Evolutionary conservation across 2,113 vertebrate species (phyloP).

Genomic region (Lipotes vexillifer): DNA sequence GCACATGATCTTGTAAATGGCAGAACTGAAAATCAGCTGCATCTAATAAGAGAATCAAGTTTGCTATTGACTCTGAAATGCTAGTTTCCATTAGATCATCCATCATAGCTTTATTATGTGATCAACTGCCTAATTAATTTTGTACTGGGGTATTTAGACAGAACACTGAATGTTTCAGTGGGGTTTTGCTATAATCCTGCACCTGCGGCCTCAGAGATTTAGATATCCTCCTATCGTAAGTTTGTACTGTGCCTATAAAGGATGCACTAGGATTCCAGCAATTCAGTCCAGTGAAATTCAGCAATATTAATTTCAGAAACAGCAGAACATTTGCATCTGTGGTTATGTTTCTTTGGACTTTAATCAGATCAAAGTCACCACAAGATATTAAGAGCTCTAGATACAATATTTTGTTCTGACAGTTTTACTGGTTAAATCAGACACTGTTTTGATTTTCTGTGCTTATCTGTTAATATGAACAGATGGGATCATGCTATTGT

Average conservation of each 20-base stretch:
- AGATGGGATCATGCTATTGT: slow-evolving; percentile 85
- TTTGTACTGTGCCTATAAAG: slow-evolving; percentile 80
- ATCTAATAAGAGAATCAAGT: slow-evolving; percentile 80
- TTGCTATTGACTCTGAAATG: slow-evolving; percentile 80
- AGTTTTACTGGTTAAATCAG: slow-evolving; percentile 82
- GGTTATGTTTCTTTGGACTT: slow-evolving; percentile 82
- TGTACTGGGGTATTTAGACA: slow-evolving; percentile 80
- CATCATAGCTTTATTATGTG: slow-evolving; percentile 83
- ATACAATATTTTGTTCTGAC: slow-evolving; percentile 85
- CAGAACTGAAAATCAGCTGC: slow-evolving; percentile 81
- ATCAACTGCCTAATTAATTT: slow-evolving; percentile 89
- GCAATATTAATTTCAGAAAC: slow-evolving; percentile 80
- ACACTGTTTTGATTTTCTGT: slow-evolving; percentile 82
- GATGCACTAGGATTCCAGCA: slow-evolving; percentile 75
- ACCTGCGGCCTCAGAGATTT: slow-evolving; percentile 84
- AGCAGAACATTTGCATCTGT: slow-evolving; percentile 83
- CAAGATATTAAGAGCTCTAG: slow-evolving; percentile 82
- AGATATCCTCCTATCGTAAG: slow-evolving; percentile 76
- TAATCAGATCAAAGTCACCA: slow-evolving; percentile 85
- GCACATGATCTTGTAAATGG: slow-evolving; percentile 77
- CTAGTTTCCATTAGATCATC: slow-evolving; percentile 82
- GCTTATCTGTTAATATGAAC: slow-evolving; percentile 85
- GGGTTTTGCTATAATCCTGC: slow-evolving; percentile 84
- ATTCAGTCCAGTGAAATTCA: slow-evolving; percentile 79
- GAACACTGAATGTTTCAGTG: slow-evolving; percentile 80